Base-by-base conservation (phyloP, 2,797 vertebrate species). In the Spea hammondii region DNA sequence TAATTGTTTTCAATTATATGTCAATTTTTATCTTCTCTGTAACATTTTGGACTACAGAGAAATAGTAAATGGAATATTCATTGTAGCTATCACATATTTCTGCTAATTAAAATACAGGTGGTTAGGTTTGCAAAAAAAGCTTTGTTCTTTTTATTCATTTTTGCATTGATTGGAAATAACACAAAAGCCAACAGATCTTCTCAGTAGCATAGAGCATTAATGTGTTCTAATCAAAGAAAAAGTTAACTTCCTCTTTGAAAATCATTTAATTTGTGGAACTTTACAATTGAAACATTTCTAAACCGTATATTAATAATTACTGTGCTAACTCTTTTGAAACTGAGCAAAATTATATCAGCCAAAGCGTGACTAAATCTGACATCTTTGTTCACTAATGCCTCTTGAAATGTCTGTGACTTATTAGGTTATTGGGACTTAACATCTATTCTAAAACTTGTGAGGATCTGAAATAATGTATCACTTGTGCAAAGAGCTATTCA, bases 1-100 rank as follows among this genome's bases (percentile, higher is more conserved):
- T 88, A 88, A 90, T 91, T 89, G 90, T 89, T 89, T 89, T 88
- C 88, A 90, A 89, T 91, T 90, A 88, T 86, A 89, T 89, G 88
- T 85, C 86, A 88, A 83, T 89, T 92, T 89, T 89, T 90, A 89
- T 91, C 85, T 86, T 86, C 85, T 85, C 8, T 0, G 82, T 83
- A 89, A 88, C 88, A 87, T 88, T 91, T 91, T 84, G 83, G 86
- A 86, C 81, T 87, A 85, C 83, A 84, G 86, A 85, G 84, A 67
- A 82, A 82, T 82, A 83, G 76, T 69, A 92, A 89, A 90, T 85
- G 88, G 84, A 89, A 88, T 77, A 81, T 71, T 74, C 70, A 69
- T 69, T 81, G 74, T 77, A 59, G 70, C 64, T 77, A 72, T 81
- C 65, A 77, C 62, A 76, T 76, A n/a, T 70, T 57, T 57, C 70